Evolutionary conservation across 2,113 vertebrate species (phyloP).

Genomic region (Bubo bubo): DNA sequence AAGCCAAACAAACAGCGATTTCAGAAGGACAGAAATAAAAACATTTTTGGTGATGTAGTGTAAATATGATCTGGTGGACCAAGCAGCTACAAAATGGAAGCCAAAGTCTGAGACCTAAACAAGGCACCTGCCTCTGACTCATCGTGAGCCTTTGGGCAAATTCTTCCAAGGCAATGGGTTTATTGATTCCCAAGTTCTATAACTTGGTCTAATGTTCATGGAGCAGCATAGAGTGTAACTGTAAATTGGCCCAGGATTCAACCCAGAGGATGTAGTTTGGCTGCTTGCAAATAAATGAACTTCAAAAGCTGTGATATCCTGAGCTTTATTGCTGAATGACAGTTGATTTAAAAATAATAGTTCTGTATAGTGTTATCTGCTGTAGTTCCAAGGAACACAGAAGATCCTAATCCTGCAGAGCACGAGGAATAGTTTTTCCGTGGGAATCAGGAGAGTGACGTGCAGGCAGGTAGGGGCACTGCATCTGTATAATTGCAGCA

Average conservation of each 20-base stretch:
- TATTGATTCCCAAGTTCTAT: not conserved
- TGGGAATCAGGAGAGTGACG: not conserved
- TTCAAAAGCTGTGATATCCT: conserved; percentile 5
- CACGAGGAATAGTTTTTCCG: not conserved
- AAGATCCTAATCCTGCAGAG: not conserved
- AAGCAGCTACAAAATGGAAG: not conserved
- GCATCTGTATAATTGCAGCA: not conserved
- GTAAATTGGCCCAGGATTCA: not conserved
- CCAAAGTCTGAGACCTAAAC: not conserved
- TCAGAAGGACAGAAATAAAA: conserved; percentile 3
- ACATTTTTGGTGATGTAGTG: not conserved
- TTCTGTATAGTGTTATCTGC: not conserved
- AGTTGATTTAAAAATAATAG: not conserved
- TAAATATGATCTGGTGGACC: not conserved
- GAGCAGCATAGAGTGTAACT: not conserved
- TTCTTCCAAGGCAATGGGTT: not conserved
- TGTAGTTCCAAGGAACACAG: not conserved
- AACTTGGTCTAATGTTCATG: not conserved
- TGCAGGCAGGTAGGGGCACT: not conserved
- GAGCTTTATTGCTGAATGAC: not conserved
- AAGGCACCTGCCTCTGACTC: not conserved
- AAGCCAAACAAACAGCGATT: not conserved
- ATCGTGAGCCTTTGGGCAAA: not conserved
- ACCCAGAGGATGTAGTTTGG: not conserved
- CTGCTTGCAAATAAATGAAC: conserved; percentile 24